phyloP scores from a whole-genome alignment of 1,140 invertebrate species.

The Helicoverpa armigera region DNA sequence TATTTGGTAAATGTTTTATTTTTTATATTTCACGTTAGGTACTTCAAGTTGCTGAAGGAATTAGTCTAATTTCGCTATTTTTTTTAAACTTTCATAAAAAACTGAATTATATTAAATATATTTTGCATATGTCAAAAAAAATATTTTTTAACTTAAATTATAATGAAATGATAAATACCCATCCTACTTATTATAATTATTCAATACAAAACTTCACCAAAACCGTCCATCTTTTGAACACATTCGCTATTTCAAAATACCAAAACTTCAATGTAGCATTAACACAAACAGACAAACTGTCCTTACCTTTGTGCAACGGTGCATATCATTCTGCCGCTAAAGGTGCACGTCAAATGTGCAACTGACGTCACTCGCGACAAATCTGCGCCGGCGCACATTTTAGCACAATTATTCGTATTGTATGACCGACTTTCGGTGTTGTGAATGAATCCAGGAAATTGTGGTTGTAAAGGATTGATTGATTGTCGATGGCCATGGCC shows the following conservation, averaged over 20 bases:
- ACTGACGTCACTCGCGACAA: conserved; percentile 41
- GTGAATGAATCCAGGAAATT: conserved; percentile 31
- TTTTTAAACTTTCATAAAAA: too few species aligned
- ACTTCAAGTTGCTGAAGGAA: too few species aligned
- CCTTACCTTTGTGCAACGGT: conserved; percentile 60
- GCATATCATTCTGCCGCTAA: conserved; percentile 52
- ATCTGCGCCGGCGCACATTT: conserved; percentile 42
- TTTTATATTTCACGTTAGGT: too few species aligned
- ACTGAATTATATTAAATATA: too few species aligned
- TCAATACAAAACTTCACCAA: neutral
- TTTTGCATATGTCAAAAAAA: too few species aligned
- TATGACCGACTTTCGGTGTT: conserved; percentile 5
- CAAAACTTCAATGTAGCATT: neutral
- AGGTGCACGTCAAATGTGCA: conserved; percentile 40
- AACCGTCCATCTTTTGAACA: neutral
- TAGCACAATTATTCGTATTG: conserved; percentile 38
- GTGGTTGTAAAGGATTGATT: conserved; percentile 21
- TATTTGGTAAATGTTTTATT: too few species aligned
- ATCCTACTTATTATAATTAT: neutral
- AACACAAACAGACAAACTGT: conserved; percentile 44
- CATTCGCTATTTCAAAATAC: conserved; percentile 18
- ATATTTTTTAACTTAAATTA: neutral
- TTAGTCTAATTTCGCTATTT: too few species aligned
- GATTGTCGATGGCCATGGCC: neutral
- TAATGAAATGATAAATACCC: neutral